Base-by-base conservation (phyloP, 1,140 invertebrate species). In the Zaprionus taronus region DNA sequence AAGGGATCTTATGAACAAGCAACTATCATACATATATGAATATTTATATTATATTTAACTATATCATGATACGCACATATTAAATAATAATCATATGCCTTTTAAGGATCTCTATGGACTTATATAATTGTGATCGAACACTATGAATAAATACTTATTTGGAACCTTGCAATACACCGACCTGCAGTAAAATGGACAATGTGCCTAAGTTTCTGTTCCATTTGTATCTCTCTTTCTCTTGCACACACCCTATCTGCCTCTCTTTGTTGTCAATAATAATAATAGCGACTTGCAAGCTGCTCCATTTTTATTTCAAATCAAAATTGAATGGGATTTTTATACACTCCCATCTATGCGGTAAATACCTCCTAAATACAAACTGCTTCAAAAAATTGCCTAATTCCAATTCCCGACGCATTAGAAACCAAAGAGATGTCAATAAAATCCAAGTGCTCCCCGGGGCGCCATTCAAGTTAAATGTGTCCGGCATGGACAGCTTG, bases 391-490 rank as follows among this genome's bases (percentile, higher is more conserved):
- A 28, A 58, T 36, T 5, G 4, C 15, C 31, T 34, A 34, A 57
- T 26, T 17, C 26, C 15, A n/a, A 34, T n/a, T 31, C n/a, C 20
- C 47, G 47, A 24, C 14, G 47, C 47, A 51, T 51, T 51, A 51
- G 24, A 51, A 51, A 51, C 22, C 47, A 22, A 51, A 24, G 17
- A 51, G 47, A 51, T 51, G 49, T 58, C 26, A 20, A 53, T 47
- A 22, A 67, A 66, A 62, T 74, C 5, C 7, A 89, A 89, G 66
- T 89, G 64, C 63, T 87, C 80, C 68, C 71, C 55, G 51, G 84
- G 71, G 83, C n/a, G 58, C 79, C 74, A 73, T 86, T 57, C 63
- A 47, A 72, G 51, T 81, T 72, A 56, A 79, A 68, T 58, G 61
- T 73, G 71, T 83, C 53, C 24, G 7, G 24, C 76, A 55, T 68